These are phyloP conservation scores for Dasyurus viverrinus DNA, from an alignment of 2,113 vertebrate genomes.

Conservation along the genomic window DNA sequence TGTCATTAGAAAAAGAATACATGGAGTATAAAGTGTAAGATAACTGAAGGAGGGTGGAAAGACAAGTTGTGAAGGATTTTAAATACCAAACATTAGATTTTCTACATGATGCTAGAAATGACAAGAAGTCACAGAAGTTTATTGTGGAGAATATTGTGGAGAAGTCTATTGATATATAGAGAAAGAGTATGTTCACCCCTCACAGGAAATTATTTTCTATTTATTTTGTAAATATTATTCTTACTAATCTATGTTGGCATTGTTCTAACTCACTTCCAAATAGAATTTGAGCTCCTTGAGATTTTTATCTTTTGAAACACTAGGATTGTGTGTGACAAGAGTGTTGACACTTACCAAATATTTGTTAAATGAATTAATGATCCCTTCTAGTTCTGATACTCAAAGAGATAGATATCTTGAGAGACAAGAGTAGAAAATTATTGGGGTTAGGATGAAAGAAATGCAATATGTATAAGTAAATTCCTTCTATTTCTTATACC, in stretches of 20 bases:
- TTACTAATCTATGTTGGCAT: background rate
- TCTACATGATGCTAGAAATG: background rate
- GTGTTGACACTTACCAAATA: background rate
- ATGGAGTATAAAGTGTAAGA: background rate
- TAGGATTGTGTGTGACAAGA: background rate
- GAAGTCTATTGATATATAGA: too few species aligned
- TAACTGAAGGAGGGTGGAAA: background rate
- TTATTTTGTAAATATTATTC: background rate
- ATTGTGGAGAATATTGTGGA: too few species aligned
- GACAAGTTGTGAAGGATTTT: fast-evolving
- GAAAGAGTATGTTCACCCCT: background rate
- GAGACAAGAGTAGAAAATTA: background rate
- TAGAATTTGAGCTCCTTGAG: background rate
- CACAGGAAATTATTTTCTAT: background rate
- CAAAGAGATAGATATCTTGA: background rate
- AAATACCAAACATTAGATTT: background rate
- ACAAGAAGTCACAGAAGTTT: background rate
- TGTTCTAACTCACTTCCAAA: background rate
- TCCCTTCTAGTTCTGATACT: background rate
- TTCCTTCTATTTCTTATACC: background rate
- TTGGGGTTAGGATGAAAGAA: background rate
- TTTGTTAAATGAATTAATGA: background rate
- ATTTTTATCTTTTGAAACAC: background rate
- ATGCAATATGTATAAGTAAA: background rate
- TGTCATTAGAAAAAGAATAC: background rate